Evolutionary conservation across 2,797 vertebrate genomes (phyloP), one percentile per base, ranked within the genome.

Genomic region (Acomys russatus): DNA sequence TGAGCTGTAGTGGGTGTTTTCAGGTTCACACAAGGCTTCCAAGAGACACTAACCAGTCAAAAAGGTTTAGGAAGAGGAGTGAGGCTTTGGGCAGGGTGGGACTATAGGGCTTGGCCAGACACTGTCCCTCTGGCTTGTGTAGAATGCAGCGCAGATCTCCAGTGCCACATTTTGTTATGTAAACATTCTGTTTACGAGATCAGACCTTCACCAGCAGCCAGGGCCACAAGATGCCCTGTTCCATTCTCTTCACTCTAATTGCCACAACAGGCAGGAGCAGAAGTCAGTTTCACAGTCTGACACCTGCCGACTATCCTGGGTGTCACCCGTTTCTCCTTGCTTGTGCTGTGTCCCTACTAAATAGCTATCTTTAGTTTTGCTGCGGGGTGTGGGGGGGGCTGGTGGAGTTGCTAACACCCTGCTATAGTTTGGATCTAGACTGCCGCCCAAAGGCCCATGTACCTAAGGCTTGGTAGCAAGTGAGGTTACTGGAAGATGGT

Each of bases 81-180:
- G 9, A 22, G 4, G 3, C 28, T 59, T 76, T 54, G 17, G 25
- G 33, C 64, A 9, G 4, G 59, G 63, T 33, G 9, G 14, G n/a
- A 18, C 15, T 12, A 0, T 4, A 2, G 23, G 10, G 10, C 3
- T 8, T 6, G 1, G 22, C 10, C 38, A 49, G 33, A 30, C 11
- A 15, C n/a, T 11, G 2, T 25, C 30, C 59, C 33, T 44, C 28
- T 17, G 44, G 79, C 64, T 90, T 49, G 49, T 49, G 11, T 3
- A 51, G 70, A 74, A 22, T 61, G 9, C 10, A 56, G 51, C 22
- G 22, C 1, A 2, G 33, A 0, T 83, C 68, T 6, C 35, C 56
- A 23, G 3, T 11, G 5, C 28, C 17, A 64, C 54, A 38, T 3
- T n/a, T n/a, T n/a, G n/a, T n/a, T n/a, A n/a, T n/a, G n/a, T n/a